Base-by-base conservation (phyloP, 2,113 vertebrate genomes). In the Benitochromis conjunctus region DNA sequence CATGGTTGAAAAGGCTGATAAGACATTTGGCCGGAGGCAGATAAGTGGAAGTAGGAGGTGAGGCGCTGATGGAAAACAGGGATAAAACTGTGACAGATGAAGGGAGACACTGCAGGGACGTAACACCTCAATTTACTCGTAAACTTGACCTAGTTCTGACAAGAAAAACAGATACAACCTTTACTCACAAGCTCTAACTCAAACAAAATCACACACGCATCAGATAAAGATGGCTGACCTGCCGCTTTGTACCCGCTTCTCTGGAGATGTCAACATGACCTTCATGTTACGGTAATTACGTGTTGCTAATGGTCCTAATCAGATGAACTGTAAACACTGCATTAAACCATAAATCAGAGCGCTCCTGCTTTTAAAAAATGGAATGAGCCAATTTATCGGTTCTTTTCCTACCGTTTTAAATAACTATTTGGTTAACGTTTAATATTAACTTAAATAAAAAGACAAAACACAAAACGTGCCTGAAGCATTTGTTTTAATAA, bases 241-340 rank as follows among this genome's bases (percentile, higher is more conserved):
- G 36, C 26, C 10, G 3, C 10, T 34, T 6, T 26, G 13, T 43
- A 43, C 3, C 79, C 6, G 38, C 66, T 36, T 36, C 48, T 1
- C 80, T 31, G 53, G 7, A 56, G 48, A 79, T 86, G 89, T 87
- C 78, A 90, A 13, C 26, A 29, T 79, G 66, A 87, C 82, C 80
- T 80, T 3, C 0, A 66, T 83, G 79, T 80, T 66, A 13, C 24
- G 10, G 26, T 69, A 64, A 54, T 66, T 46, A 26, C 9, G 19
- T 12, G 57, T 11, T 31, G 18, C 18, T 43, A 26, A 66, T 69
- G 24, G 16, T 16, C 26, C 34, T 13, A 64, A 51, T 41, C 3
- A 26, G 34, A 71, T 16, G 3, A 24, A 5, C 26, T 79, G 31
- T 51, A 74, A 74, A 74, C 24, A 29, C 16, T 19, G 69, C 24